phyloP scores from a whole-genome alignment of 2,113 vertebrate species.

The Numida meleagris region DNA sequence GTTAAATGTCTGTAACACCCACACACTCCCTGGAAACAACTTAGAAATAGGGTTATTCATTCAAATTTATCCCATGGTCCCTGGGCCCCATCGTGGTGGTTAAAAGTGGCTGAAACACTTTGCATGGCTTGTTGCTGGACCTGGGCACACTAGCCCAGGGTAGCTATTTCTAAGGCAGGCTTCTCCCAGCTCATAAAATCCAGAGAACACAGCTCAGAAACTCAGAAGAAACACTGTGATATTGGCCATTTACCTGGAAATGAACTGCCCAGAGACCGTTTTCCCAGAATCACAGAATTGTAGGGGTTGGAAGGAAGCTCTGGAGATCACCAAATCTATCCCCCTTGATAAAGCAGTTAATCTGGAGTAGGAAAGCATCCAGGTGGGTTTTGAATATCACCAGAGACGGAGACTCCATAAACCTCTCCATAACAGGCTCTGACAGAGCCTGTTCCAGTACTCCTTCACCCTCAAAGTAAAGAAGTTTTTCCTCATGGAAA shows the following conservation, averaged over 20 bases:
- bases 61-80: conserved; percentile 20
- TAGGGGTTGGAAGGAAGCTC: neutral
- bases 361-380: neutral
- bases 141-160: neutral
- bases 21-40: conserved; percentile 41
- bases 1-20: conserved; percentile 23
- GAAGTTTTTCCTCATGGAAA: neutral
- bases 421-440: too few relatives aligned
- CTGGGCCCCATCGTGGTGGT: neutral
- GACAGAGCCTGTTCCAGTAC: too few relatives aligned
- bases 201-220: neutral
- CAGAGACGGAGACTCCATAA: neutral
- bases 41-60: conserved; percentile 24
- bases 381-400: neutral
- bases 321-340: neutral
- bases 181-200: neutral
- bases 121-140: neutral
- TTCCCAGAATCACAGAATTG: neutral
- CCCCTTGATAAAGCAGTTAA: neutral
- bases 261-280: neutral
- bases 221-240: neutral
- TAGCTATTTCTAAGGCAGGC: neutral
- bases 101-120: neutral
- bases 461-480: neutral
- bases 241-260: neutral